These are phyloP conservation scores for Rotaria socialis DNA, from an alignment of 2,888 invertebrate species.

Conservation along the genomic window DNA sequence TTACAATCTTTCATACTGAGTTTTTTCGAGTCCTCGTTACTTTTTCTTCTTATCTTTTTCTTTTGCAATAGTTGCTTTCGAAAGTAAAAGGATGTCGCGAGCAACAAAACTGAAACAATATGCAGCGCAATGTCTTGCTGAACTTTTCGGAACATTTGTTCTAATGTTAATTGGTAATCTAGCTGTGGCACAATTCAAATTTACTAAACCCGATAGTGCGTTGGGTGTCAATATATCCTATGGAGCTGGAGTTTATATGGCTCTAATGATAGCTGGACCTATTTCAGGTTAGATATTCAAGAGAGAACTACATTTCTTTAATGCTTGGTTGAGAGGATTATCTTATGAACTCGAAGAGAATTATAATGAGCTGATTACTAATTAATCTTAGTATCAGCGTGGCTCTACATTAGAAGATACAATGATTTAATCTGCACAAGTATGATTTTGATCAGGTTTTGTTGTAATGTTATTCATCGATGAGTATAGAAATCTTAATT, in stretches of 20 bases:
- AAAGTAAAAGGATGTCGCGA: background rate
- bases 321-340: background rate
- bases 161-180: conserved; percentile 30
- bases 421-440: background rate
- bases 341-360: too few species aligned
- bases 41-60: background rate
- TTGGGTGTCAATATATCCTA: background rate
- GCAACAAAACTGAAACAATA: background rate
- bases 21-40: background rate
- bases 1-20: background rate
- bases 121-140: conserved; percentile 39
- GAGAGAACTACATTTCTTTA: background rate
- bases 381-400: too few species aligned
- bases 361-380: too few species aligned
- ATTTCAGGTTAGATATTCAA: conserved; percentile 40
- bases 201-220: background rate
- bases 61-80: too few species aligned
- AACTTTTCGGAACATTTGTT: conserved; percentile 40
- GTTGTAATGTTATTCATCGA: background rate
- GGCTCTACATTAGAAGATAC: too few species aligned
- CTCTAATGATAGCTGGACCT: conserved; percentile 38
- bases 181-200: conserved; percentile 40
- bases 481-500: background rate
- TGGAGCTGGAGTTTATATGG: conserved; percentile 18
- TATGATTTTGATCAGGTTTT: too few species aligned